These are phyloP conservation scores for Theocolax elegans DNA, from an alignment of 1,140 invertebrate genomes.

Conservation along the genomic window DNA sequence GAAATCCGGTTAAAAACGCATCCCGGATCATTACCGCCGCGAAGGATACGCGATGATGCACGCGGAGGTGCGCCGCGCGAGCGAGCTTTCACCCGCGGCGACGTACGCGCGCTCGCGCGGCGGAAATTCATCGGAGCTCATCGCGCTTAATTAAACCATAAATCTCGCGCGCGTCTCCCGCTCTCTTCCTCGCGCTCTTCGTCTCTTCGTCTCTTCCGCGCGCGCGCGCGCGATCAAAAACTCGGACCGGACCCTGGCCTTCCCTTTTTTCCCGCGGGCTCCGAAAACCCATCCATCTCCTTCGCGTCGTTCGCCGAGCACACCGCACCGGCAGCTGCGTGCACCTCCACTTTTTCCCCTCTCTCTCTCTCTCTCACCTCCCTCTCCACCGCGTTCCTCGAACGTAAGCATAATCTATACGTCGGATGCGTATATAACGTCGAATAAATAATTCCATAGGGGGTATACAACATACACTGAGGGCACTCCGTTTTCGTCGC, in stretches of 20 bases:
- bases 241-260: too few species aligned
- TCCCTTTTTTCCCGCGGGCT: conserved; percentile 15
- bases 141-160: conserved; percentile 41
- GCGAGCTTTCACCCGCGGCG: neutral
- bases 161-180: conserved; percentile 6
- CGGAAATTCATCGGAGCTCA: conserved; percentile 32
- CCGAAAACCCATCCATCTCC: too few species aligned
- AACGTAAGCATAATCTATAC: too few species aligned
- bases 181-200: neutral
- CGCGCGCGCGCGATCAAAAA: conserved; percentile 7
- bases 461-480: too few species aligned
- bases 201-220: neutral
- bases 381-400: neutral
- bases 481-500: too few species aligned
- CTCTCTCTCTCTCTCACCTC: conserved; percentile 5
- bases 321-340: neutral
- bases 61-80: neutral
- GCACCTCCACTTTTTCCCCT: conserved; percentile 23
- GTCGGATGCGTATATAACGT: too few species aligned
- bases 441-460: too few species aligned
- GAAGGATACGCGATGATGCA: neutral
- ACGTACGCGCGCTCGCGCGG: neutral
- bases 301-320: neutral
- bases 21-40: neutral
- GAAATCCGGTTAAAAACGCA: too few species aligned